A percentile compares a stretch with the other conserved stretches of the same genome.
Conservation (phyloP, 1,140 invertebrate genomes). For the Ceratitis capitata region DNA sequence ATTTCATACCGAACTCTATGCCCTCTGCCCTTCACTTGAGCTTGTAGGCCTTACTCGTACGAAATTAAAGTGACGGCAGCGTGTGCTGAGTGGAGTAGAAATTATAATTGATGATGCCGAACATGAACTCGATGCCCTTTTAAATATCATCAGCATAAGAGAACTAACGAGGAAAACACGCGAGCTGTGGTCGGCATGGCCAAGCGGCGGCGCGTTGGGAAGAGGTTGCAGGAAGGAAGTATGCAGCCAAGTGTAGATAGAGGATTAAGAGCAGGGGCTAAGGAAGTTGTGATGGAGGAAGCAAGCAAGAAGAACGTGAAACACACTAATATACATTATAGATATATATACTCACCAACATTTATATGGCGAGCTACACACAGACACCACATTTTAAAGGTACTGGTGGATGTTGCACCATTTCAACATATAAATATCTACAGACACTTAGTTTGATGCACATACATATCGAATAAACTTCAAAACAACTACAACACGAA, state of each 20-base stretch:
- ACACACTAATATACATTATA: not conserved
- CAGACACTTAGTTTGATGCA: not conserved
- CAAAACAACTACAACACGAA: not conserved
- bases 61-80: not conserved
- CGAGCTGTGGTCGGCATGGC: not conserved
- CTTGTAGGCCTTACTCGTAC: not conserved
- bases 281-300: not conserved
- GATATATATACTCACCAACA: not conserved
- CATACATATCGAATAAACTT: not conserved
- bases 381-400: not conserved
- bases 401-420: not conserved
- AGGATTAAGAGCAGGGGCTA: not conserved
- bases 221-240: not conserved
- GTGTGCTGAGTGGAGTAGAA: not conserved
- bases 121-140: slow-evolving; percentile 41
- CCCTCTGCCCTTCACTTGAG: not conserved
- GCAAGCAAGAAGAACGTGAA: not conserved
- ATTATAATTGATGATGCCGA: slow-evolving; percentile 41
- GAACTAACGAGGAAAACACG: slow-evolving; percentile 39
- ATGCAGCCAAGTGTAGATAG: not conserved
- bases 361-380: not conserved
- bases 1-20: not conserved
- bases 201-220: not conserved
- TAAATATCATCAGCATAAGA: slow-evolving; percentile 23
- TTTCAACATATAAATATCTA: not conserved